phyloP scores from a whole-genome alignment of 2,888 invertebrate species.

The Dusona sp. region DNA sequence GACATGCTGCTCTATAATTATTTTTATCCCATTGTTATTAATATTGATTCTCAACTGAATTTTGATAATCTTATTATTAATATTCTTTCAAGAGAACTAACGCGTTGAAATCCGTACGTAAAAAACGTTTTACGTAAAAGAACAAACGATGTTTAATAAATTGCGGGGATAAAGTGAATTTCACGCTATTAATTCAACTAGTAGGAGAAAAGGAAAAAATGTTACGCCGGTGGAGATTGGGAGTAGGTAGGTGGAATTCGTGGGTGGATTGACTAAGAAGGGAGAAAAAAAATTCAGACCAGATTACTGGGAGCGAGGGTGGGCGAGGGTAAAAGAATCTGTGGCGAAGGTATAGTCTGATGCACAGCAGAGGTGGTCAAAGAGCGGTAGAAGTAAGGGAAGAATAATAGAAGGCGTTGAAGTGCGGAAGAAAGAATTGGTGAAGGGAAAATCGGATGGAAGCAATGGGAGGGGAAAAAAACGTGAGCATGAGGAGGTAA shows the following conservation, averaged over 20 bases:
- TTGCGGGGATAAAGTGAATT: slow-evolving; percentile 28
- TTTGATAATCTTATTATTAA: not conserved
- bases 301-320: slow-evolving; percentile 62
- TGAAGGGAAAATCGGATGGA: slow-evolving; percentile 60
- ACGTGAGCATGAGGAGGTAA: slow-evolving; percentile 49
- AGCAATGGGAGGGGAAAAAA: slow-evolving; percentile 54
- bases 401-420: slow-evolving; percentile 42
- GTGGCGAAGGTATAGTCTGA: slow-evolving; percentile 49
- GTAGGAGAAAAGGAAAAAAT: slow-evolving; percentile 21
- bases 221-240: slow-evolving; percentile 7
- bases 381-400: not conserved
- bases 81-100: not conserved
- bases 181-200: slow-evolving; percentile 23
- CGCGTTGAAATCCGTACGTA: not conserved
- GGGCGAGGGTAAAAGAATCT: slow-evolving; percentile 53
- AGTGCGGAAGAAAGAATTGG: slow-evolving; percentile 52
- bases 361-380: slow-evolving; percentile 12
- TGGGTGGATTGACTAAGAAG: not conserved
- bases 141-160: slow-evolving; percentile 16
- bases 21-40: too few relatives aligned
- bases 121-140: not conserved
- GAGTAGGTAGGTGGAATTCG: slow-evolving; percentile 55
- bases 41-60: not conserved
- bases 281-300: slow-evolving; percentile 51
- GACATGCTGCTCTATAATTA: too few relatives aligned